These are phyloP conservation scores for Mastigias papua DNA, from an alignment of 30 jellyfish, hydroid and myxozoan species.

Conservation along the genomic window DNA sequence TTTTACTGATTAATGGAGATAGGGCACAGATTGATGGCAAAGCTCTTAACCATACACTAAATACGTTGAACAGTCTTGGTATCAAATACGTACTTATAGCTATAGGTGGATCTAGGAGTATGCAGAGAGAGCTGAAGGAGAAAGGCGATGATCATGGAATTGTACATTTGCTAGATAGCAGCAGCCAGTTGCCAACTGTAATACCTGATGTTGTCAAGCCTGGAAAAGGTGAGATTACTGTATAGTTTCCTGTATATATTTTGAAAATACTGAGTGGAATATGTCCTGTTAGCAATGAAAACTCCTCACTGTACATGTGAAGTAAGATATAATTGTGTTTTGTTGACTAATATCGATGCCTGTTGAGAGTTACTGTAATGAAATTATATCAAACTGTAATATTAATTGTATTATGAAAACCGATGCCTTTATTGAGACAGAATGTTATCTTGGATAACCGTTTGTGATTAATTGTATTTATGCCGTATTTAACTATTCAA, in stretches of 20 bases:
- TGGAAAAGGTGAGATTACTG: not conserved
- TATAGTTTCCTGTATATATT: not conserved
- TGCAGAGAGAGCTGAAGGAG: not conserved
- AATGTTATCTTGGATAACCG: no score
- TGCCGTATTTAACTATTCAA: no score
- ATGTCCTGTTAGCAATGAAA: no score
- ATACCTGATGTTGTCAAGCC: slow-evolving; percentile 50
- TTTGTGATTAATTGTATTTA: no score
- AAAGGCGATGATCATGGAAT: slow-evolving; percentile 11
- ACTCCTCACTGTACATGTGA: no score
- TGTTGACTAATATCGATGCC: no score
- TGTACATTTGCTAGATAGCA: slow-evolving; percentile 6
- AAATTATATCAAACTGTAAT: no score
- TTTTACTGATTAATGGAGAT: slow-evolving; percentile 48
- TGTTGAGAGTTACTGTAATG: no score
- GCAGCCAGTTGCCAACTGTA: slow-evolving; percentile 31
- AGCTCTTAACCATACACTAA: not conserved
- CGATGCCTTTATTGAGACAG: no score
- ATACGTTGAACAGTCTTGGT: slow-evolving; percentile 18
- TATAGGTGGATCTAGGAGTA: slow-evolving; percentile 24
- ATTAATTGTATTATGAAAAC: no score
- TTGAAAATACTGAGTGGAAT: no score
- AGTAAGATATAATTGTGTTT: no score
- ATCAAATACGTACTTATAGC: slow-evolving; percentile 3
- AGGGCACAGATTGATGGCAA: not conserved